Conservation (phyloP, 1,140 invertebrate genomes). For the Drosophila melanica region DNA sequence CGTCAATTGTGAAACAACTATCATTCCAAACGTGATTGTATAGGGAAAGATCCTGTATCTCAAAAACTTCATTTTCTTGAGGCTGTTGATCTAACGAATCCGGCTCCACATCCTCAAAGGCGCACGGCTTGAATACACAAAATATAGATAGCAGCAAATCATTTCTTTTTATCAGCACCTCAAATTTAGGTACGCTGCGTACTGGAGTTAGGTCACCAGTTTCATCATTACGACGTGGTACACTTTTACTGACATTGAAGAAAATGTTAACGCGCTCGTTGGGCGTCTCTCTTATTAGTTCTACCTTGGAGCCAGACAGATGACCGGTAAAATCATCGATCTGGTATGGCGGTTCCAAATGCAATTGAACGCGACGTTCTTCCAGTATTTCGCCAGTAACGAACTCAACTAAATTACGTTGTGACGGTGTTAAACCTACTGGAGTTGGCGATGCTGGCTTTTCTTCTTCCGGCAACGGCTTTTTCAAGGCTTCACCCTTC, state of each 20-base stretch:
- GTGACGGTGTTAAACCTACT: neutral
- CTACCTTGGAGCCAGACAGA: conserved; percentile 22
- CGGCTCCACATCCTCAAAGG: conserved; percentile 17
- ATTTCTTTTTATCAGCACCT: conserved; percentile 37
- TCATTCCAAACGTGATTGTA: conserved; percentile 31
- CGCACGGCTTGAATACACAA: conserved; percentile 30
- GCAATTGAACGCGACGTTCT: conserved; percentile 35
- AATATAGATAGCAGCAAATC: conserved; percentile 32
- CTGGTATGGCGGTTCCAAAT: conserved; percentile 25
- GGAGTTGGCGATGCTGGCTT: neutral
- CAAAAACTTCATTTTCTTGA: conserved; percentile 21
- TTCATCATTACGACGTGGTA: conserved; percentile 21
- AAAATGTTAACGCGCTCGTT: conserved; percentile 31
- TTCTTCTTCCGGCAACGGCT: neutral
- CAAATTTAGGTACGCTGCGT: conserved; percentile 42
- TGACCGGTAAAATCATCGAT: conserved; percentile 28
- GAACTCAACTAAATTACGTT: conserved; percentile 40
- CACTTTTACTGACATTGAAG: conserved; percentile 44
- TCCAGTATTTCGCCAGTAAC: conserved; percentile 33
- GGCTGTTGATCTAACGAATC: conserved; percentile 3
- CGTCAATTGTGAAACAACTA: conserved; percentile 29
- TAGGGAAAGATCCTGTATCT: conserved; percentile 33
- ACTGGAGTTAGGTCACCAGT: neutral
- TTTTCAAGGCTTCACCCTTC: conserved; percentile 9
- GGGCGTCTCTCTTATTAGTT: conserved; percentile 16